Base-by-base conservation (phyloP, 2,888 invertebrate genomes). In the Schizotus pectinicornis region DNA sequence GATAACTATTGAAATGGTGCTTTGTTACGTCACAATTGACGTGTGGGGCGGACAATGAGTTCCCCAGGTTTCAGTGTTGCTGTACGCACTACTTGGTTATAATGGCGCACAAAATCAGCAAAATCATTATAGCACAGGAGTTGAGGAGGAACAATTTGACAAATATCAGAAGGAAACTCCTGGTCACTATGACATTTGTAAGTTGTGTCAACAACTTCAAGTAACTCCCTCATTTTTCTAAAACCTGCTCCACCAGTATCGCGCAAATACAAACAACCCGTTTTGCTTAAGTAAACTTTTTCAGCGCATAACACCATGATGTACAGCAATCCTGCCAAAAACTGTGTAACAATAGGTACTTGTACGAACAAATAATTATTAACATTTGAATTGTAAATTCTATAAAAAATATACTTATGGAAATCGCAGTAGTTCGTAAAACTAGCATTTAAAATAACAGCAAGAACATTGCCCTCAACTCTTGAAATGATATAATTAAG, bases 301-400 rank as follows among this genome's bases (percentile, higher is more conserved):
- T 73, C 64, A 63, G 69, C 77, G 9, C 63, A 59, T 46, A 63
- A 62, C 8, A 69, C 63, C 50, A 78, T 54, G 13, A 78, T 56
- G 54, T 67, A 74, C 51, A 78, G 61, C 45, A 79, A 52, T 8
- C 77, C 74, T 9, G 74, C 76, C 33, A 77, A 60, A 63, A 78
- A 77, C 62, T 74, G 72, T 6, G 77, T 78, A 12, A 76, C 53
- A 41, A 79, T 68, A 5, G 76, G 76, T 37, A 78, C 54, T 41
- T 72, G 70, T 7, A 75, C 49, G 30, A 77, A 67, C n/a, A 78
- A 56, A 30, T 77, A 57, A 61, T 74, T 65, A 42, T 70, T 68
- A 8, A 65, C 34, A 32, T 70, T 11, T n/a, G 53, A 56, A 35
- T 50, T 32, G 3, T 51, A 56, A 31, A 76, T 22, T 9, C 54